A percentile compares a stretch with the other conserved stretches of the same genome.
Conservation (phyloP, 2,113 vertebrate genomes). For the Corynorhinus townsendii region DNA sequence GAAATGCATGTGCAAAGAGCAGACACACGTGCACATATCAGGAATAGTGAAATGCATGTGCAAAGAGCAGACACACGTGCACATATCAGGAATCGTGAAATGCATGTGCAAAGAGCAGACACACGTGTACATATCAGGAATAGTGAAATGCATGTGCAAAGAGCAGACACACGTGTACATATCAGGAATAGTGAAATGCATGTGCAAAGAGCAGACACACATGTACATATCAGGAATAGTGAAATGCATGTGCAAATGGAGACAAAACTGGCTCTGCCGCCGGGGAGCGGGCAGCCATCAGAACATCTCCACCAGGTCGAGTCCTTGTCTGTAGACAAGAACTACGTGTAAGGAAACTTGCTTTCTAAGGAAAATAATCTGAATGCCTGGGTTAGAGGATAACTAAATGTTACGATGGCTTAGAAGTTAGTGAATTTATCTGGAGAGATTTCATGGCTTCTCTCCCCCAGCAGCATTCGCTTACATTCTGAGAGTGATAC, state of each 20-base stretch:
- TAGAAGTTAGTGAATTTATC: not conserved
- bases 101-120: not conserved
- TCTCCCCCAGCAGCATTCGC: not conserved
- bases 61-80: not conserved
- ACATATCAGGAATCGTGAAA: not conserved
- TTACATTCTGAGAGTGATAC: not conserved
- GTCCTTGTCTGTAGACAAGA: not conserved
- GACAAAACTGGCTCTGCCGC: not conserved
- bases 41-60: not conserved
- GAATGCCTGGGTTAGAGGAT: not conserved
- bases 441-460: not conserved
- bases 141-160: not conserved
- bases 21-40: fast-evolving
- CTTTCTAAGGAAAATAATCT: not conserved
- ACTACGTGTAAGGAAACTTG: not conserved
- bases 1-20: not conserved
- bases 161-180: fast-evolving
- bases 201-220: not conserved
- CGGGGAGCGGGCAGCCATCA: fast-evolving
- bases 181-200: not conserved
- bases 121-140: fast-evolving
- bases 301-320: not conserved
- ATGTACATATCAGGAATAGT: fast-evolving
- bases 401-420: not conserved
- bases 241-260: not conserved